Percentiles rank a stretch among this genome's conserved stretches.
Conservation (phyloP, 2,797 vertebrate genomes). For the Malacoraja senta region DNA sequence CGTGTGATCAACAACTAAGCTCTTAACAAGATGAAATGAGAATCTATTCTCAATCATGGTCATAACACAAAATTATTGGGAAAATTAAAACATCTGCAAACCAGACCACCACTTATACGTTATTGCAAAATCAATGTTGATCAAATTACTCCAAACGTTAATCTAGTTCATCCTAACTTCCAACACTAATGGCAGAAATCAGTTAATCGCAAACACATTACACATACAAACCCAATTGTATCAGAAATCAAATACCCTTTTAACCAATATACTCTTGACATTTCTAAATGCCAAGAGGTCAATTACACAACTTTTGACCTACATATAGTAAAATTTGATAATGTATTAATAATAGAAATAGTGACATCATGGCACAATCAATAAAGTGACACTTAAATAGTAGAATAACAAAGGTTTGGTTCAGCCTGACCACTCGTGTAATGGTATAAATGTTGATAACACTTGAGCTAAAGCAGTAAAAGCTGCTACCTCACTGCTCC, state of each 20-base stretch:
- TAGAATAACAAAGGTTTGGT: neutral
- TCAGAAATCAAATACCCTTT: neutral
- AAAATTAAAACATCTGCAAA: neutral
- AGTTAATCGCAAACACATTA: neutral
- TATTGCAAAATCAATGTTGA: neutral
- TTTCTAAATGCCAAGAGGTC: neutral
- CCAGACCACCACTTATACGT: neutral
- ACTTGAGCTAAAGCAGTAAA: no score
- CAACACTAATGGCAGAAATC: neutral
- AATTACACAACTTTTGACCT: neutral
- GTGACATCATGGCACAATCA: neutral
- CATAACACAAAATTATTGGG: no score
- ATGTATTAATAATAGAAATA: neutral
- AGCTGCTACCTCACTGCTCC: no score
- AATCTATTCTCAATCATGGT: no score
- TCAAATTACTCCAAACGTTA: neutral
- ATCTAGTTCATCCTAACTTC: neutral
- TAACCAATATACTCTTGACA: neutral
- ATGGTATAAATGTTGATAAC: no score
- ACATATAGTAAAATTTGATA: neutral
- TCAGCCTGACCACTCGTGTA: no score
- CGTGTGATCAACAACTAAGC: no score
- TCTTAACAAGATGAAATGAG: no score
- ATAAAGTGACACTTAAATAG: neutral
- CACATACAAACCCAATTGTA: neutral